Conservation (phyloP, 2,113 vertebrate genomes). For the Gorsachius goisagi region DNA sequence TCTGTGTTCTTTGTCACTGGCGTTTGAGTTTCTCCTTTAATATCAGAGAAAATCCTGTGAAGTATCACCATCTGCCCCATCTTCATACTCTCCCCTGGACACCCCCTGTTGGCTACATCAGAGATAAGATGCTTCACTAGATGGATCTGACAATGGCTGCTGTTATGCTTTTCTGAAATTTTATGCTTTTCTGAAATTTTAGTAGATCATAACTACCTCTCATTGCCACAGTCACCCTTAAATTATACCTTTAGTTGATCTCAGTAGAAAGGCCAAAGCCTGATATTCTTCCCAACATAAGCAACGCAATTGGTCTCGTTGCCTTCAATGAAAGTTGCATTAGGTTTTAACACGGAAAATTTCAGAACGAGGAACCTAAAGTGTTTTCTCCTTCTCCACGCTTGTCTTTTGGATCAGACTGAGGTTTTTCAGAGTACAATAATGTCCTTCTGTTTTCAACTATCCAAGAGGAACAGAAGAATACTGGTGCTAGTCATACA, state of each 20-base stretch:
- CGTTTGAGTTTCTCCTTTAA: neutral
- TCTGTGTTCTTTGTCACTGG: neutral
- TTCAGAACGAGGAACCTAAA: neutral
- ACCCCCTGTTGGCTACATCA: neutral
- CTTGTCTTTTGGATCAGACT: neutral
- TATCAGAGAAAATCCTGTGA: neutral
- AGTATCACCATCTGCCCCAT: neutral
- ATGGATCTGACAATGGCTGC: neutral
- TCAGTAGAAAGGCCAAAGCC: neutral
- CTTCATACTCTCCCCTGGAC: neutral
- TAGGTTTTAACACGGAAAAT: neutral
- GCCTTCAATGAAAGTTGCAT: neutral
- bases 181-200: neutral
- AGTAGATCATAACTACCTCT: neutral
- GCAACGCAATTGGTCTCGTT: neutral
- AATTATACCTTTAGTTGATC: neutral
- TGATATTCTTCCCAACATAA: neutral
- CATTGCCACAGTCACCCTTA: neutral
- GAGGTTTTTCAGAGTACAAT: neutral
- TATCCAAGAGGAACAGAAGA: neutral
- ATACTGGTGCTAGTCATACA: neutral
- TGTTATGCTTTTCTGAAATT: neutral
- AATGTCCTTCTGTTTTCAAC: neutral
- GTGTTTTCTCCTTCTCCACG: neutral
- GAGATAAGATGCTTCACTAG: neutral